These are phyloP conservation scores for Drosophila sp. DNA, from an alignment of 1,140 invertebrate species.

Conservation along the genomic window DNA sequence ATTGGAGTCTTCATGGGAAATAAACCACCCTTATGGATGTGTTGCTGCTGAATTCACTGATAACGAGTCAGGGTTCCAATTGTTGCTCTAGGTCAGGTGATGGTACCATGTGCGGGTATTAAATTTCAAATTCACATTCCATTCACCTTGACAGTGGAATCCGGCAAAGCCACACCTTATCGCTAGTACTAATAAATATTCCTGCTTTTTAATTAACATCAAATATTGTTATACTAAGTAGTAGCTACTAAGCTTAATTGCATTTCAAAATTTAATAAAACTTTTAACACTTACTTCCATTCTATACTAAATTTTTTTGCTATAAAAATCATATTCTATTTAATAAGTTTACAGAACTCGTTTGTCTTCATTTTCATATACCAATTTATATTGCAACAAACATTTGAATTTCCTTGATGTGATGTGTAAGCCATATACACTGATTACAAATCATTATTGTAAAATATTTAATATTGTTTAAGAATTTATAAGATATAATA, in stretches of 20 bases:
- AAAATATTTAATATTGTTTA: too few species aligned
- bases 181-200: background rate
- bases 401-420: too few species aligned
- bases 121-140: background rate
- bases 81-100: conserved; percentile 56
- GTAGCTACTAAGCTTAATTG: background rate
- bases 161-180: background rate
- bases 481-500: too few species aligned
- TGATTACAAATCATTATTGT: too few species aligned
- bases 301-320: too few species aligned
- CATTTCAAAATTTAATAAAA: background rate
- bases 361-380: too few species aligned
- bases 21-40: conserved; percentile 37
- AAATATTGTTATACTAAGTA: too few species aligned
- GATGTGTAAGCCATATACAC: too few species aligned
- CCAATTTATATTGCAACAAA: too few species aligned
- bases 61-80: conserved; percentile 58
- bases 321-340: too few species aligned
- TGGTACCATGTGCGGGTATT: conserved; percentile 35
- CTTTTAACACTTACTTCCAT: too few species aligned
- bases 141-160: conserved; percentile 12
- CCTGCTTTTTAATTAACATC: background rate
- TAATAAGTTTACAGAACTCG: too few species aligned
- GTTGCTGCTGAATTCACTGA: conserved; percentile 23
- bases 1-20: conserved; percentile 37